Evolutionary conservation across 2,888 invertebrate genomes (phyloP).

Genomic region (Raillietiella orientalis): DNA sequence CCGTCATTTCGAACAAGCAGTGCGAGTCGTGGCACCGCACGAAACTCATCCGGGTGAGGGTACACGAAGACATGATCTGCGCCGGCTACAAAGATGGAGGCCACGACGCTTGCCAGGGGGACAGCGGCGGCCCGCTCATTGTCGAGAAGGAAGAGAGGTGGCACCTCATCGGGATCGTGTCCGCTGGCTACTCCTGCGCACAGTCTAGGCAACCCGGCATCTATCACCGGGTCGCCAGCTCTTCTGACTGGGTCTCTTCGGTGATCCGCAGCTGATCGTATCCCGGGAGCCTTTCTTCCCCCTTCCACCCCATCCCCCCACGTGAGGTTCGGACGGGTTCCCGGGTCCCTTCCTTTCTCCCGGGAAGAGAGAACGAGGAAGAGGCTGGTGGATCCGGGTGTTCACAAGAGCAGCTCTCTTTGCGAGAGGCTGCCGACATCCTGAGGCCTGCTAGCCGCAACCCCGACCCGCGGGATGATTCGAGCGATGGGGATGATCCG

Average conservation of each 20-base stretch:
- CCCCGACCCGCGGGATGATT: no score
- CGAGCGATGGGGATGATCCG: no score
- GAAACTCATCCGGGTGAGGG: constrained; percentile 53
- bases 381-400: no score
- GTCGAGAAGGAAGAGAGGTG: constrained; percentile 52
- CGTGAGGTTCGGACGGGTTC: no score
- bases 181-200: constrained; percentile 76
- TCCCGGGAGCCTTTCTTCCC: no score
- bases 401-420: no score
- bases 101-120: constrained; percentile 44
- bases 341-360: no score
- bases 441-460: no score
- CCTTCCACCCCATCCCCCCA: no score
- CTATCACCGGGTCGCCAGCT: constrained; percentile 68
- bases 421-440: no score
- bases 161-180: constrained; percentile 68
- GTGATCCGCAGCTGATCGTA: no score
- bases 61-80: constrained; percentile 82
- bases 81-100: constrained; percentile 62
- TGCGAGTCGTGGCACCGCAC: constrained; percentile 28
- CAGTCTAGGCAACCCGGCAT: constrained; percentile 77
- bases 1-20: constrained; percentile 56
- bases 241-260: constrained; percentile 60
- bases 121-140: constrained; percentile 69
- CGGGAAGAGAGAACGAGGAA: no score